Evolutionary conservation across 2,113 vertebrate genomes (phyloP).

Genomic region (Ictalurus punctatus): DNA sequence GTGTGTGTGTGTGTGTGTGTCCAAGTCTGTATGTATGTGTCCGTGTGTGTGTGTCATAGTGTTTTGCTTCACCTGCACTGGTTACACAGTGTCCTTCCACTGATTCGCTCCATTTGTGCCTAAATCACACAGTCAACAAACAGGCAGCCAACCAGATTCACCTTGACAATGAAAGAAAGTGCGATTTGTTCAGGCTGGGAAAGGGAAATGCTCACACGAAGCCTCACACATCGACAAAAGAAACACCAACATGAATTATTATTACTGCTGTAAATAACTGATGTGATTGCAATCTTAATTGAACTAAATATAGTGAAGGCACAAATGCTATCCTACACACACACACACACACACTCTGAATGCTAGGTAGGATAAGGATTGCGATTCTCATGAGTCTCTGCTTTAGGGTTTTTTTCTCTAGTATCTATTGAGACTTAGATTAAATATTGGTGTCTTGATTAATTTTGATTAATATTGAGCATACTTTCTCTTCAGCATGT

Average conservation of each 20-base stretch:
- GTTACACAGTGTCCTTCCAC: conserved; percentile 29
- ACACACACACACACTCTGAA: not conserved
- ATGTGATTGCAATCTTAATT: not conserved
- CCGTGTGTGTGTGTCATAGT: not conserved
- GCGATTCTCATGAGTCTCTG: conserved; percentile 25
- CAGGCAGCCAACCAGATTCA: conserved; percentile 42
- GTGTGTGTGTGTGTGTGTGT: not conserved
- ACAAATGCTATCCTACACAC: not conserved
- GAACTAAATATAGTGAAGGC: conserved; percentile 15
- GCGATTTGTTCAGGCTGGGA: not conserved
- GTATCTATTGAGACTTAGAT: conserved; percentile 15
- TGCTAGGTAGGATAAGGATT: not conserved
- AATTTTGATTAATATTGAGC: conserved; percentile 14
- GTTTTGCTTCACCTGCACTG: conserved; percentile 37
- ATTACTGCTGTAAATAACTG: not conserved
- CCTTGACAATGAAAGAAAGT: conserved; percentile 28
- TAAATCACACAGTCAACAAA: conserved; percentile 52
- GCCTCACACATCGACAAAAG: not conserved
- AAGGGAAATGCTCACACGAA: not conserved
- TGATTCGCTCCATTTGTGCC: conserved; percentile 49
- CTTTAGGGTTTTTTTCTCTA: conserved; percentile 1
- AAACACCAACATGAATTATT: not conserved
- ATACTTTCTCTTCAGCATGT: conserved; percentile 1
- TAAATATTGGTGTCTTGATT: conserved; percentile 17
- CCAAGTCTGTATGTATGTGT: not conserved